phyloP scores from a whole-genome alignment of 2,888 invertebrate genomes.

The Erpobdella octoculata region DNA sequence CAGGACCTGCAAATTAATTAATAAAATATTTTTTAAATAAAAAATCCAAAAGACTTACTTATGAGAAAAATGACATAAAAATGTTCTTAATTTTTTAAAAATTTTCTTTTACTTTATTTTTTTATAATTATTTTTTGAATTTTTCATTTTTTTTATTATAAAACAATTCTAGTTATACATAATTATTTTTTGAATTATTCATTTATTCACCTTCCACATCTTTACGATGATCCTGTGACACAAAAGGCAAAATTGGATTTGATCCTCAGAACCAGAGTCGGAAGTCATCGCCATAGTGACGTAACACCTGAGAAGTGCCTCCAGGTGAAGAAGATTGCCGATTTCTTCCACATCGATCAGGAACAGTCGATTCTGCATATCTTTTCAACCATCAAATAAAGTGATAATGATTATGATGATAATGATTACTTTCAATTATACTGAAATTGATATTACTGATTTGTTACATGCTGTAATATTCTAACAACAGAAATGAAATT shows the following conservation, averaged over 20 bases:
- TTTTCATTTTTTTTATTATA: background rate
- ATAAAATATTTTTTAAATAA: too few species aligned
- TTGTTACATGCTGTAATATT: background rate
- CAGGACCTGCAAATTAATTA: too few species aligned
- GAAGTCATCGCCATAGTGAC: conserved; percentile 22
- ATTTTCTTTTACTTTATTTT: too few species aligned
- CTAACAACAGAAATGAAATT: too few species aligned
- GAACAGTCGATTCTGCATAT: background rate
- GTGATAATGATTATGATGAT: background rate
- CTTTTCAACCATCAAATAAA: background rate
- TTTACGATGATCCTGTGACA: conserved; percentile 7
- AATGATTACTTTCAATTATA: background rate
- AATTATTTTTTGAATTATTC: background rate
- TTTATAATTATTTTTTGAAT: background rate
- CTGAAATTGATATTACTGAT: background rate
- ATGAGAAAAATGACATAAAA: background rate
- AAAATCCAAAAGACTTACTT: too few species aligned
- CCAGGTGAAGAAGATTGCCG: background rate
- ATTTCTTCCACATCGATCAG: background rate
- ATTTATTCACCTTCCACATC: conserved; percentile 20
- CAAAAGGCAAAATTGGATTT: background rate
- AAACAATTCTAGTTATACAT: background rate
- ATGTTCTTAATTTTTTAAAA: too few species aligned
- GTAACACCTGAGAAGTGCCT: conserved; percentile 9
- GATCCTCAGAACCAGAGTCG: background rate